Conservation (phyloP, 2,888 invertebrate genomes). For the Callyntrura guangdongensis region DNA sequence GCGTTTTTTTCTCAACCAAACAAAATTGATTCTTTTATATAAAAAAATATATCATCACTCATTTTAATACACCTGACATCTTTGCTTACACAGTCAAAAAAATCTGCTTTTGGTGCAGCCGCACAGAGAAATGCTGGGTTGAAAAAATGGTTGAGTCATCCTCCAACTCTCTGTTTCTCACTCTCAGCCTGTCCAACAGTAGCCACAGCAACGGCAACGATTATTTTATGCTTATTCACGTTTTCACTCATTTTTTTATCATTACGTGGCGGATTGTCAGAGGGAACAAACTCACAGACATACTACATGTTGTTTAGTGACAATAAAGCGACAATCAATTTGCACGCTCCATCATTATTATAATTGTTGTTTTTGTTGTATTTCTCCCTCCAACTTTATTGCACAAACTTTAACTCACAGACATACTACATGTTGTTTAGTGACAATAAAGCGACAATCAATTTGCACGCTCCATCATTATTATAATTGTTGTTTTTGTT, state of each 20-base stretch:
- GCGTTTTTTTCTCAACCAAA: too few species aligned
- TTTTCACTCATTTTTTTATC: constrained; percentile 51
- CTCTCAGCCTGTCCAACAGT: too few species aligned
- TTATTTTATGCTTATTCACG: constrained; percentile 41
- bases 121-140: too few species aligned
- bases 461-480: constrained; percentile 36
- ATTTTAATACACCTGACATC: too few species aligned
- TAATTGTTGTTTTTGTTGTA: neutral
- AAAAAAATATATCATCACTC: too few species aligned
- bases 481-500: neutral
- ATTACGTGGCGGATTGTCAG: neutral
- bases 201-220: neutral
- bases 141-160: too few species aligned
- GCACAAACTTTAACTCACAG: too few species aligned
- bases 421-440: constrained; percentile 39
- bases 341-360: constrained; percentile 35
- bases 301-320: constrained; percentile 44
- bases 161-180: too few species aligned
- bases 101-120: too few species aligned
- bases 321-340: constrained; percentile 53
- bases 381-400: too few species aligned
- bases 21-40: too few species aligned
- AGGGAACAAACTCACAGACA: constrained; percentile 16
- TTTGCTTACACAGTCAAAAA: too few species aligned
- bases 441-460: constrained; percentile 57